phyloP scores from a whole-genome alignment of 2,888 invertebrate genomes.

The Polyommatus icarus region DNA sequence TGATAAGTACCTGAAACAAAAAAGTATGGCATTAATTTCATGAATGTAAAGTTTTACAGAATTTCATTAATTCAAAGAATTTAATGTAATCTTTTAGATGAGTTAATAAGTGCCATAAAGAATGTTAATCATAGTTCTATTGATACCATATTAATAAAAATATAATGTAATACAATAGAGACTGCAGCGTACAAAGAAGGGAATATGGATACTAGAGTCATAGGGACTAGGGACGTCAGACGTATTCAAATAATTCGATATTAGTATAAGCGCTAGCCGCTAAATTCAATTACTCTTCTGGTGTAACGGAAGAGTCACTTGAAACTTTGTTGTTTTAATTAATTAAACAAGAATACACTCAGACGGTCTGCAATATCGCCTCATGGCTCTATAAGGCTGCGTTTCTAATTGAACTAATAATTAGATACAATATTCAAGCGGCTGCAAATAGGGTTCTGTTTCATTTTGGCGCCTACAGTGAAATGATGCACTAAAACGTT shows the following conservation, averaged over 20 bases:
- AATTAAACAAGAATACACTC: conserved; percentile 54
- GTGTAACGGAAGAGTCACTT: conserved; percentile 50
- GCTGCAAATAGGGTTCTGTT: not conserved
- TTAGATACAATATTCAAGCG: not conserved
- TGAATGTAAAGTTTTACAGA: not conserved
- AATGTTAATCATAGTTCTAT: no score
- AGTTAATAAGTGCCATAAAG: no score
- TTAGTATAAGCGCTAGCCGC: conserved; percentile 31
- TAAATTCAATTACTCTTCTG: conserved; percentile 49
- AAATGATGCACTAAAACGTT: not conserved
- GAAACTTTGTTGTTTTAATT: conserved; percentile 65
- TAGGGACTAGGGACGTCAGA: not conserved
- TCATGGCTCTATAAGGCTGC: conserved; percentile 39
- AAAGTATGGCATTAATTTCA: not conserved
- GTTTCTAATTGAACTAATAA: conserved; percentile 16
- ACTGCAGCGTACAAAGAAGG: no score
- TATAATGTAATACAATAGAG: not conserved
- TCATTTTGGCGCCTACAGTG: not conserved
- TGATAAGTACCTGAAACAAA: not conserved
- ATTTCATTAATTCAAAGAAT: no score
- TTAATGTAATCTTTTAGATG: no score
- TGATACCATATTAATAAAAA: no score
- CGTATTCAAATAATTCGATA: conserved; percentile 3
- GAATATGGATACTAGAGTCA: no score
- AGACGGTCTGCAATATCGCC: conserved; percentile 47